These are phyloP conservation scores for Vireo griseus DNA, from an alignment of 2,797 vertebrate genomes.

Conservation along the genomic window DNA sequence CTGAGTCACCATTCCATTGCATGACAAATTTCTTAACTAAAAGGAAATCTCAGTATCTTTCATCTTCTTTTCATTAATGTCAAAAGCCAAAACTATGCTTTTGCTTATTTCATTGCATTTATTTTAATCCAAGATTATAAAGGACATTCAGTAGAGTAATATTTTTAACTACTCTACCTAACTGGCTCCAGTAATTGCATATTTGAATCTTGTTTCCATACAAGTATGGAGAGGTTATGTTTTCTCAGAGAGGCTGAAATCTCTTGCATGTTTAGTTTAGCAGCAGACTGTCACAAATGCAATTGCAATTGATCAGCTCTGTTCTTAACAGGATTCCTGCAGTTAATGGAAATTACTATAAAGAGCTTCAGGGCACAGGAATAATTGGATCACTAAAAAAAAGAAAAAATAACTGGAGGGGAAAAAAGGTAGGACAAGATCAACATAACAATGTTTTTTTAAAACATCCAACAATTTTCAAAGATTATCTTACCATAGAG, in stretches of 20 bases:
- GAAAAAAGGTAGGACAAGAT: neutral
- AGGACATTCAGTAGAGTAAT: neutral
- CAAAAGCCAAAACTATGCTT: neutral
- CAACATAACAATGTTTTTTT: neutral
- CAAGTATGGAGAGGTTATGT: neutral
- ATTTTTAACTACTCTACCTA: neutral
- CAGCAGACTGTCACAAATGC: constrained; percentile 65
- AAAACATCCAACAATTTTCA: neutral
- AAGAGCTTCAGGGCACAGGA: constrained; percentile 53
- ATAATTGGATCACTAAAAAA: constrained; percentile 52
- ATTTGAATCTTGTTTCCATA: neutral
- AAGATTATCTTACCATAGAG: neutral
- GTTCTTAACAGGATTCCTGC: constrained; percentile 66
- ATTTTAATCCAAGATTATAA: neutral
- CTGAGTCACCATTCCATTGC: neutral
- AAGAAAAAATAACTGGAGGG: neutral
- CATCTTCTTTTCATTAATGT: neutral
- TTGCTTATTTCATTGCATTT: neutral
- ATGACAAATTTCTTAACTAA: neutral
- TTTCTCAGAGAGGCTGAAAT: constrained; percentile 15
- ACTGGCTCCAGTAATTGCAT: neutral
- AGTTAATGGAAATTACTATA: constrained; percentile 68
- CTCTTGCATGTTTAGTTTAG: constrained; percentile 45
- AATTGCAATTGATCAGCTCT: constrained; percentile 65
- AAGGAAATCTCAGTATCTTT: neutral